These are phyloP conservation scores for Gallinago nigripennis DNA, from an alignment of 2,797 vertebrate species.

Conservation along the genomic window DNA sequence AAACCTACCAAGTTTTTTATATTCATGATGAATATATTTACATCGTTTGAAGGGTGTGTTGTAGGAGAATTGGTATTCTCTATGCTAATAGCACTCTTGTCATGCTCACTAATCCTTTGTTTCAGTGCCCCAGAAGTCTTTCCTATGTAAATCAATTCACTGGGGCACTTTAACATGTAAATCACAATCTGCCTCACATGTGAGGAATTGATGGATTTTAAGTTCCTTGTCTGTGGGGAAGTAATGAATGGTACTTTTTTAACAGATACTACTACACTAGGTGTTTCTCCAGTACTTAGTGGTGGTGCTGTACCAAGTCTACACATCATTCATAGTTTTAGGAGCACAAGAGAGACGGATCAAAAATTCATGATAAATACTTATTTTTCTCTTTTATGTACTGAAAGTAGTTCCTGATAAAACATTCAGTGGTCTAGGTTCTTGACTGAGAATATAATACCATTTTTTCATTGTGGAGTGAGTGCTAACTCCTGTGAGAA, in stretches of 20 bases:
- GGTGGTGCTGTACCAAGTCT: background rate
- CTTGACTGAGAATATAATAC: background rate
- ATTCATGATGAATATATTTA: conserved; percentile 46
- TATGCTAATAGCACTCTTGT: conserved; percentile 65
- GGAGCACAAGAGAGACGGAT: background rate
- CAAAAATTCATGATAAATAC: background rate
- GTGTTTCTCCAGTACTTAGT: background rate
- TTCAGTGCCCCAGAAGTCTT: conserved; percentile 67
- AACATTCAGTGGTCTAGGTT: background rate
- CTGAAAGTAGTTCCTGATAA: background rate
- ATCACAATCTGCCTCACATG: conserved; percentile 71
- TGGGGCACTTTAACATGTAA: conserved; percentile 75
- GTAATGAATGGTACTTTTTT: conserved; percentile 65
- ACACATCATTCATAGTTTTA: background rate
- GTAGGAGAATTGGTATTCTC: conserved; percentile 38
- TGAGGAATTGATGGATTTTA: conserved; percentile 69
- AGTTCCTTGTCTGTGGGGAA: conserved; percentile 66
- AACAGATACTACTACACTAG: conserved; percentile 11
- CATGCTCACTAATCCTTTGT: conserved; percentile 69
- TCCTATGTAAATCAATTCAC: conserved; percentile 75
- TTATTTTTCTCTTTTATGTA: background rate
- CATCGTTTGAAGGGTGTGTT: conserved; percentile 26
- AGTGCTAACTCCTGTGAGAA: background rate
- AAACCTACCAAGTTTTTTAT: conserved; percentile 37
- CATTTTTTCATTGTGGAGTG: background rate